These are phyloP conservation scores for Antidorcas marsupialis DNA, from an alignment of 2,113 vertebrate species.

Conservation along the genomic window DNA sequence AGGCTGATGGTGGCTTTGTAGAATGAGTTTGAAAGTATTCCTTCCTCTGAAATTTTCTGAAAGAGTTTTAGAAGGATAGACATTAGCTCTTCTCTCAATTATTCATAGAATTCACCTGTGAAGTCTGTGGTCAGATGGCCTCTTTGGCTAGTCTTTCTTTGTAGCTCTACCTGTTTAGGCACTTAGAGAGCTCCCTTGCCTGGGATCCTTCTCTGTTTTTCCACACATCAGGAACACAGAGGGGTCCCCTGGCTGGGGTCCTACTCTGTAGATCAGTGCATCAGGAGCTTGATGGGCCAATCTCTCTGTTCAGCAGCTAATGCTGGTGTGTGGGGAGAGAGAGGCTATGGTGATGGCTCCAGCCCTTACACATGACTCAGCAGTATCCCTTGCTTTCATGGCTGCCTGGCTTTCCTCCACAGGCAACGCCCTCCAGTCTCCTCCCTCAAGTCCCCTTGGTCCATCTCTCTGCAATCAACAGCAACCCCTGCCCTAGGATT, in stretches of 20 bases:
- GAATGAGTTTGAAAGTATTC: background rate
- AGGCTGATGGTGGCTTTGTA: background rate
- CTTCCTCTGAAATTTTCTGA: background rate
- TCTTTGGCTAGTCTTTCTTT: background rate
- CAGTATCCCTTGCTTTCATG: background rate
- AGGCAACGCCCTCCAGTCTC: background rate
- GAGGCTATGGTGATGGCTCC: background rate
- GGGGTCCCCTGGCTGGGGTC: background rate
- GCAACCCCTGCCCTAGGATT: background rate
- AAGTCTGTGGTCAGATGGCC: rapidly evolving
- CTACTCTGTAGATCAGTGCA: background rate
- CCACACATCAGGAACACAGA: background rate
- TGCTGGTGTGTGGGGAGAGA: background rate
- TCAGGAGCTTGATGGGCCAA: rapidly evolving
- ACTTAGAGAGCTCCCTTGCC: background rate
- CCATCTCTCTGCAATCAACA: background rate
- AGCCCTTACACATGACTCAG: background rate
- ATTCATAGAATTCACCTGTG: background rate
- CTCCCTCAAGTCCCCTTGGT: background rate
- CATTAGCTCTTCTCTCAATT: background rate
- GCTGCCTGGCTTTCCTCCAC: background rate
- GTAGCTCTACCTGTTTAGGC: background rate
- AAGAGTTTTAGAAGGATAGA: background rate
- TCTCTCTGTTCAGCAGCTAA: background rate
- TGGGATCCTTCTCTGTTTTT: background rate